These are phyloP conservation scores for Syngnathus typhle DNA, from an alignment of 2,113 vertebrate species.

Conservation along the genomic window DNA sequence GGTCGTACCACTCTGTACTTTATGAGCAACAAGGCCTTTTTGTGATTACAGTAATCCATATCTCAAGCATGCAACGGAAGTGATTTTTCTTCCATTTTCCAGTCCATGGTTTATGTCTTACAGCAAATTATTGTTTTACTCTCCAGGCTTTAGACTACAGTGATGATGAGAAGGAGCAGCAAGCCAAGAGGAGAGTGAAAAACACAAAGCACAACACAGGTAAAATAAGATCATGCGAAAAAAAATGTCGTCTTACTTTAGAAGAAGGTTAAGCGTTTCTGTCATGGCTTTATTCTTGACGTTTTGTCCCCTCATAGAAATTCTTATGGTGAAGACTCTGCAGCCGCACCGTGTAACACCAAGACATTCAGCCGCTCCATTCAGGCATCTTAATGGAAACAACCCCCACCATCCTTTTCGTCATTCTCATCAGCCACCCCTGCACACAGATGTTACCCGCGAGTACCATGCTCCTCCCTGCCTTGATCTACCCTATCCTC, in stretches of 20 bases:
- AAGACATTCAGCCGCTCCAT: conserved; percentile 15
- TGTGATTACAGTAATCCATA: neutral
- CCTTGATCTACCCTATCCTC: conserved; percentile 37
- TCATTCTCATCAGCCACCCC: neutral
- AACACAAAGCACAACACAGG: conserved; percentile 52
- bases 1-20: too few relatives aligned
- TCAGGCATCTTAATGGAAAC: conserved; percentile 33
- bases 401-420: neutral
- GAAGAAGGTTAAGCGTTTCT: neutral
- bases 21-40: too few relatives aligned
- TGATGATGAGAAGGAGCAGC: conserved; percentile 88
- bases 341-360: conserved; percentile 9
- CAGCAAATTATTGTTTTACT: neutral
- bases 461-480: conserved; percentile 43
- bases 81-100: neutral
- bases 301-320: conserved; percentile 22
- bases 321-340: conserved; percentile 8
- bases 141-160: conserved; percentile 87
- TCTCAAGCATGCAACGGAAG: neutral
- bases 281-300: neutral
- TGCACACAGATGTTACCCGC: conserved; percentile 14
- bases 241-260: neutral
- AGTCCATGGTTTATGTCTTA: too few relatives aligned
- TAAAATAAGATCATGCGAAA: neutral
- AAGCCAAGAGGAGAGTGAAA: conserved; percentile 78